These are phyloP conservation scores for Tromatobia lineatoria DNA, from an alignment of 2,888 invertebrate genomes.

Conservation along the genomic window DNA sequence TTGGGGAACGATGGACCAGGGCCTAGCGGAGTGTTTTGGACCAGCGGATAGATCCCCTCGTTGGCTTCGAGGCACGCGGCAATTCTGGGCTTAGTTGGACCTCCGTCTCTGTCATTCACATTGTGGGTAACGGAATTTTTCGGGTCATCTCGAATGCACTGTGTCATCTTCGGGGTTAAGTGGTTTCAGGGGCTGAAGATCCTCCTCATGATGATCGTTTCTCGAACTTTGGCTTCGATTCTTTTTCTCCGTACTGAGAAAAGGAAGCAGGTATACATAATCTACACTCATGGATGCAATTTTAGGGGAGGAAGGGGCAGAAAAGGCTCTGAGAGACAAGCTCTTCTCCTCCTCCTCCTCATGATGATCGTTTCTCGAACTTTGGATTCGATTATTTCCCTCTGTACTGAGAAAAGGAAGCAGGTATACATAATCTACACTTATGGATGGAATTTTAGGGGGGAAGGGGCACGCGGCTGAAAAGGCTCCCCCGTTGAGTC, in stretches of 20 bases:
- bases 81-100: conserved; percentile 35
- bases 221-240: conserved; percentile 34
- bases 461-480: conserved; percentile 37
- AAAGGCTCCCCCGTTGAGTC: conserved; percentile 22
- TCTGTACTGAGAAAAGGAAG: neutral
- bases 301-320: conserved; percentile 17
- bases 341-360: conserved; percentile 33
- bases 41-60: conserved; percentile 1
- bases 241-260: neutral
- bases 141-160: conserved; percentile 71
- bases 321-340: neutral
- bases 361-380: conserved; percentile 1
- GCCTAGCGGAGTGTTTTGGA: neutral
- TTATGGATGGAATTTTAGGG: conserved; percentile 1
- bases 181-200: conserved; percentile 70
- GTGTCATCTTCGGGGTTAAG: conserved; percentile 79
- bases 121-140: conserved; percentile 67
- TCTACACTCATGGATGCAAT: conserved; percentile 24
- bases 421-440: conserved; percentile 41
- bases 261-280: conserved; percentile 29
- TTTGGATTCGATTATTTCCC: conserved; percentile 25
- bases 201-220: conserved; percentile 2
- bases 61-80: conserved; percentile 14
- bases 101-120: conserved; percentile 48
- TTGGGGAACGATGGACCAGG: conserved; percentile 6